phyloP scores from a whole-genome alignment of 2,113 vertebrate genomes.

The Haemorhous mexicanus region DNA sequence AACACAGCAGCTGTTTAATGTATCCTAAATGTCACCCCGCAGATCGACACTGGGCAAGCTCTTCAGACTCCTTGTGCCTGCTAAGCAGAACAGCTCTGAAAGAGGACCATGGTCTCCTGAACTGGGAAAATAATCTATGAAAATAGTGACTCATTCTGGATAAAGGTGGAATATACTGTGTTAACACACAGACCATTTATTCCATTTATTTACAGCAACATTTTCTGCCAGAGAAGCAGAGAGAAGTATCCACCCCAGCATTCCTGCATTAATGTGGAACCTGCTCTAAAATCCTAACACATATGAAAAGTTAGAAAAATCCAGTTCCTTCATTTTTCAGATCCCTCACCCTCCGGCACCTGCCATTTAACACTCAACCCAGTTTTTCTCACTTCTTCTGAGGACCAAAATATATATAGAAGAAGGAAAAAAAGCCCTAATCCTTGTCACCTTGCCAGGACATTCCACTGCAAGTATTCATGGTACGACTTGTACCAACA shows the following conservation, averaged over 20 bases:
- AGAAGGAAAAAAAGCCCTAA: not conserved
- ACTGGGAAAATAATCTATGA: not conserved
- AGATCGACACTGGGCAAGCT: not conserved
- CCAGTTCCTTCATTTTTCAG: not conserved
- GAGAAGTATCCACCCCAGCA: not conserved
- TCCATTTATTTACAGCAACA: not conserved
- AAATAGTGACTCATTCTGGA: not conserved
- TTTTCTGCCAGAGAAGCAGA: not conserved
- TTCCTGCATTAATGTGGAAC: not conserved
- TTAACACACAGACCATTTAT: not conserved
- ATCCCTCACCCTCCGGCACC: not conserved
- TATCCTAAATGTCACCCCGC: not conserved
- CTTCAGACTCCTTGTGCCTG: not conserved
- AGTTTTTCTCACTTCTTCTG: slow-evolving; percentile 14
- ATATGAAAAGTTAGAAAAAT: not conserved
- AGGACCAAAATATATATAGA: not conserved
- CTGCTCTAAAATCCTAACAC: not conserved
- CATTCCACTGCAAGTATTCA: slow-evolving; percentile 56
- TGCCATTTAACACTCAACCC: not conserved
- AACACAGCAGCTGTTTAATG: slow-evolving; percentile 2
- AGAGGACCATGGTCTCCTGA: not conserved
- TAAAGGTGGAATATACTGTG: not conserved
- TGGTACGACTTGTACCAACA: slow-evolving; percentile 61
- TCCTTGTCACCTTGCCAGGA: slow-evolving; percentile 43
- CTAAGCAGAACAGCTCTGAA: rapidly evolving